Percentiles rank a stretch among this genome's conserved stretches.
Conservation (phyloP, 1,140 invertebrate species). For the Megalonaias nervosa region DNA sequence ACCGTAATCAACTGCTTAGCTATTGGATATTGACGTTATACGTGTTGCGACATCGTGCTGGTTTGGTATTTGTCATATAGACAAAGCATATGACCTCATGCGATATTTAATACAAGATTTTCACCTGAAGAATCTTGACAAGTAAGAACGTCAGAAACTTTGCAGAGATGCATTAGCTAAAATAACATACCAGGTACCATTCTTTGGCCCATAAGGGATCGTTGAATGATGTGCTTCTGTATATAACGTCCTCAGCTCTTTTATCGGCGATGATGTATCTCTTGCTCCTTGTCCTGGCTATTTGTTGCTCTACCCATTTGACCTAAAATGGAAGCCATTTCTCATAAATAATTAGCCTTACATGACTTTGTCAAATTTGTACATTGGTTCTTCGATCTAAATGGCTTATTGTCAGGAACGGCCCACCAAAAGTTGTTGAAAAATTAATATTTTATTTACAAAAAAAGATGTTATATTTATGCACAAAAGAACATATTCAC, state of each 20-base stretch:
- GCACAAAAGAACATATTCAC: too few relatives aligned
- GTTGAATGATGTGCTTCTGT: slow-evolving; percentile 76
- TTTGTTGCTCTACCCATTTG: slow-evolving; percentile 72
- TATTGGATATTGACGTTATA: neutral
- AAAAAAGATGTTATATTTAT: too few relatives aligned
- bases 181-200: slow-evolving; percentile 94
- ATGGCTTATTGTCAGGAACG: too few relatives aligned
- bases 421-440: too few relatives aligned
- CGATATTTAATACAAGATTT: neutral
- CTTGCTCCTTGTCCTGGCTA: slow-evolving; percentile 66
- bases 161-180: neutral
- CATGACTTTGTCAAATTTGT: too few relatives aligned
- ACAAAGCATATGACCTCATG: neutral
- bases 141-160: neutral
- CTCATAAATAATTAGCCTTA: too few relatives aligned
- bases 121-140: neutral
- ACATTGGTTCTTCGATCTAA: too few relatives aligned
- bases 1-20: neutral
- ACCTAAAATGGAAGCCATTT: slow-evolving; percentile 59
- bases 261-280: slow-evolving; percentile 46
- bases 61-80: neutral
- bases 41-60: neutral
- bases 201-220: slow-evolving; percentile 96
- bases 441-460: too few relatives aligned
- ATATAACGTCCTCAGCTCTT: slow-evolving; percentile 8